Evolutionary conservation across 2,797 vertebrate species (phyloP).

Genomic region (Propithecus perrieri): DNA sequence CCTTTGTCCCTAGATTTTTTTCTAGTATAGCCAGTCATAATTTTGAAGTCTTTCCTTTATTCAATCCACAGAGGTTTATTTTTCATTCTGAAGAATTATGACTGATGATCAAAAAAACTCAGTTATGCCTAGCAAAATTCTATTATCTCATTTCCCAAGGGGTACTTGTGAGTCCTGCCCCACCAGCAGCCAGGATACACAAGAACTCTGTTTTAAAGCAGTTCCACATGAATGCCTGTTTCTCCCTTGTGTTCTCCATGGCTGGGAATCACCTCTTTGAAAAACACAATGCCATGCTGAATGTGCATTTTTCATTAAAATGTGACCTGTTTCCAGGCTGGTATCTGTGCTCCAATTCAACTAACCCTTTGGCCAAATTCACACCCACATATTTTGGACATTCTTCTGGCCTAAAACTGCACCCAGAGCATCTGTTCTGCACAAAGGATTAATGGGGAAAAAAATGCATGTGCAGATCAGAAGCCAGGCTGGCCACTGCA

Average conservation of each 20-base stretch:
- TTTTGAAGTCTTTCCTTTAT: constrained; percentile 43
- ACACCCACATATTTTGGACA: constrained; percentile 75
- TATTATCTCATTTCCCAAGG: constrained; percentile 45
- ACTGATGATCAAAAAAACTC: not conserved
- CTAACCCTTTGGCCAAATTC: constrained; percentile 70
- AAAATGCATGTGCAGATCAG: constrained; percentile 44
- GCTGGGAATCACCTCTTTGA: constrained; percentile 67
- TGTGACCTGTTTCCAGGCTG: constrained; percentile 61
- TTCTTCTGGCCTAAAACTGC: constrained; percentile 68
- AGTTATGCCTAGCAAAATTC: constrained; percentile 13
- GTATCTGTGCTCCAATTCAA: constrained; percentile 55
- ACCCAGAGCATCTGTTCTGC: constrained; percentile 65
- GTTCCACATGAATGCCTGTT: constrained; percentile 58
- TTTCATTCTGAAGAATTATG: constrained; percentile 30
- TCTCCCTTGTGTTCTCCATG: constrained; percentile 27
- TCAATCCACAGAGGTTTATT: not conserved
- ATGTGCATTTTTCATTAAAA: constrained; percentile 68
- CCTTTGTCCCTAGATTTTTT: not conserved
- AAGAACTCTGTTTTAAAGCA: constrained; percentile 45
- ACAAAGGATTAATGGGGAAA: constrained; percentile 48
- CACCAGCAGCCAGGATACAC: not conserved
- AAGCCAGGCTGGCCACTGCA: not conserved
- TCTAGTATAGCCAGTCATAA: not conserved
- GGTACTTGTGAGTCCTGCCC: not conserved
- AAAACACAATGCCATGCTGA: constrained; percentile 69